Base-by-base conservation (phyloP, 2,888 invertebrate species). In the Drosophila nr. perissopoda region DNA sequence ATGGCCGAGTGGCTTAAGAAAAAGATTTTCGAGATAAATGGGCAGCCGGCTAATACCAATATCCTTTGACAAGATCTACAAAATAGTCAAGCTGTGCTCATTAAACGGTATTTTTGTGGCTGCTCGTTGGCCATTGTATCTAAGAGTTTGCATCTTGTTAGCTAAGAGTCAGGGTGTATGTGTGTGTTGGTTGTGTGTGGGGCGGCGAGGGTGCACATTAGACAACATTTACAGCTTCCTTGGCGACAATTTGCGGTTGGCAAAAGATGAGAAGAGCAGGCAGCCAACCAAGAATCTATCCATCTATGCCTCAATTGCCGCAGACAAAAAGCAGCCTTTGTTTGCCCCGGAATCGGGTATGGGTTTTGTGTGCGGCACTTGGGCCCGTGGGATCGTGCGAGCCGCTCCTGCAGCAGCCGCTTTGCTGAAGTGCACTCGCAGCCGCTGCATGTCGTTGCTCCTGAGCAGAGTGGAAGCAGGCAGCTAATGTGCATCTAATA, bases 401-500 rank as follows among this genome's bases (percentile, higher is more conserved):
- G 31, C 40, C 31, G 63, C 77, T 73, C 59, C 63, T 53, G 52
- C 65, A 65, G 74, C 78, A 69, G 79, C 61, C 63, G 69, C 42
- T 66, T 38, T 38, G 31, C 42, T 74, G 27, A 63, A 71, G 71
- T 61, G 77, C 70, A 71, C 58, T 80, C 67, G 70, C 83, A 73
- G 76, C 80, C 73, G 69, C 57, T 42, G 83, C 75, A 56, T 69
- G 72, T 76, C 80, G 73, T 70, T 78, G 78, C 83, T 86, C 78
- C 82, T 84, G 74, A 80, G 80, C 85, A 90, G 89, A 27, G 65
- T 42, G 29, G 51, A 40, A 40, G 40, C 49, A 27, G 91, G 87
- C 78, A 78, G 83, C 91, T 92, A 91, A 91, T 91, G 89, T 80
- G 80, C 79, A 89, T 92, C 92, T 91, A 91, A 91, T 92, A 85